phyloP scores from a whole-genome alignment of 2,113 vertebrate genomes.

The Actenoides lindsayi region DNA sequence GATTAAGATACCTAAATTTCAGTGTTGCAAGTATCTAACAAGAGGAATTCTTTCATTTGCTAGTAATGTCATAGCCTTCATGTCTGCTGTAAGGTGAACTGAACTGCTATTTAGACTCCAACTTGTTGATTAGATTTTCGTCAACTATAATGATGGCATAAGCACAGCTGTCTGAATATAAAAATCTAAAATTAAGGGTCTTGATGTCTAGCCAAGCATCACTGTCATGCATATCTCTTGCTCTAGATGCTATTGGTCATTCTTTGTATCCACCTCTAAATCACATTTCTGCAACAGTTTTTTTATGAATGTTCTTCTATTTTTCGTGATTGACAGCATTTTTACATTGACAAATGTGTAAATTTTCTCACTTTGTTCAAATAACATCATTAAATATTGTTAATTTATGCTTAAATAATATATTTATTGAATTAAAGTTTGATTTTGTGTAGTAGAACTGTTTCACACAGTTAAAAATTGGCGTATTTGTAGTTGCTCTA shows the following conservation, averaged over 20 bases:
- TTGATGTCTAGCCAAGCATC: background rate
- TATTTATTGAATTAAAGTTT: background rate
- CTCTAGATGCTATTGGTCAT: background rate
- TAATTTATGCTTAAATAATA: background rate
- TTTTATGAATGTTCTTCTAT: background rate
- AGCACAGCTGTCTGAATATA: background rate
- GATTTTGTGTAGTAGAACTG: background rate
- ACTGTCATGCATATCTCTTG: background rate
- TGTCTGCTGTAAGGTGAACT: background rate
- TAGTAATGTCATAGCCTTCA: background rate
- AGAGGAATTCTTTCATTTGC: background rate
- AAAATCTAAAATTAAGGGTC: background rate
- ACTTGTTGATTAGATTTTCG: background rate
- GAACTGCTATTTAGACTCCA: background rate
- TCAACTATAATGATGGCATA: background rate
- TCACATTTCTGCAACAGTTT: background rate
- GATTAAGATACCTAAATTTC: background rate
- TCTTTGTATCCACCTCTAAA: background rate
- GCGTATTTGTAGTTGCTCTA: background rate
- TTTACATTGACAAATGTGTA: background rate
- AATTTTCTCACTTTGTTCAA: background rate
- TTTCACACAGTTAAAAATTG: background rate
- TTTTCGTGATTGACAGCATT: background rate
- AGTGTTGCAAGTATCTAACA: background rate
- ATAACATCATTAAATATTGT: background rate